Evolutionary conservation across 2,888 invertebrate genomes (phyloP), one percentile per base, ranked within the genome.

Genomic region (Allolobophora icterica): DNA sequence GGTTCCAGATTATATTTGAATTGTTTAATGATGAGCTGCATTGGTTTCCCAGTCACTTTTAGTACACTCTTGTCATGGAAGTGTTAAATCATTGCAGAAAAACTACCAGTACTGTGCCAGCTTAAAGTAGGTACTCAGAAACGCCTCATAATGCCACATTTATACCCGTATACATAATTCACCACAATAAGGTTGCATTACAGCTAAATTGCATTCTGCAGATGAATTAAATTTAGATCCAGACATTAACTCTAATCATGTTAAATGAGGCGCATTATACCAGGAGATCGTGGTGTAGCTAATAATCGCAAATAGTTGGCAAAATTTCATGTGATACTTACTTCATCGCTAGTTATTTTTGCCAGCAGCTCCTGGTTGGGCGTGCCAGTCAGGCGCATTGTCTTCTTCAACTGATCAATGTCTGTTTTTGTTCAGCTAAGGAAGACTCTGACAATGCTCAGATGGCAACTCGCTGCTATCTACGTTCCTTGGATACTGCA

Each of bases 281-380:
- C 17, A 8, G 30, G 8, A 71, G 71, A 4, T 5, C 0, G 30
- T n/a, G n/a, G 30, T n/a, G 13, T 5, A n/a, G 71, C n/a, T 13
- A 17, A 71, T 71, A 11, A n/a, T n/a, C 6, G n/a, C 30, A 71
- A 5, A 71, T n/a, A 71, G n/a, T 71, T 71, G 30, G 71, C 52
- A 21, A n/a, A 71, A 71, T n/a, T 8, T 30, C 71, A 71, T 30
- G 71, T n/a, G 71, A 71, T n/a, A 89, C 90, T 89, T 97, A 98
- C 98, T 96, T 98, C 98, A 96, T 98, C 98, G 93, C 99, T 99
- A 94, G 98, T 98, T 95, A 99, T 99, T 97, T 98, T 98, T 96
- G 97, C 97, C 97, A 99, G 97, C 94, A 99, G 97, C 96, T 98
- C 98, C 94, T 97, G 97, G 94, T 96, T 97, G 91, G 99, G 99